Base-by-base conservation (phyloP, 2,888 invertebrate genomes). In the Bimastos eiseni region DNA sequence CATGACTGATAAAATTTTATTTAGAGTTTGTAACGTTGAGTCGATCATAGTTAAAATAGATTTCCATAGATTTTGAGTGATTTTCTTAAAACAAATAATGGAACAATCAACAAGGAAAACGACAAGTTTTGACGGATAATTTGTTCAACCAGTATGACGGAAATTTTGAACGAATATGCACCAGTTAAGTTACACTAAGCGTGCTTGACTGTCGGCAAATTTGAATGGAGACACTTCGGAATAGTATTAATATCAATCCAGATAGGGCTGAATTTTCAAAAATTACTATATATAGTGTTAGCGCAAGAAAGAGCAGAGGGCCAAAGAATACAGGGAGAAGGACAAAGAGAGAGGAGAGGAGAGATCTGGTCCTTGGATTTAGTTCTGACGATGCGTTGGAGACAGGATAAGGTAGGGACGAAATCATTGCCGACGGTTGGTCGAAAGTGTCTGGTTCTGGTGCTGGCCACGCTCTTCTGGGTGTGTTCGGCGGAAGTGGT, bases 401-500 rank as follows among this genome's bases (percentile, higher is more conserved):
- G 37, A 8, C 17, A 24, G 8, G 8, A 37, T 34, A 37, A 24
- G 86, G 34, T 24, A 86, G 2, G 34, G 86, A 36, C 86, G 86
- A 86, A 17, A 36, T 21, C 86, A 21, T 34, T 34, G 36, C 37
- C 36, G 6, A 86, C 4, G 37, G 86, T 5, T 15, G 86, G 33
- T 34, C 86, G 86, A 19, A 36, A 37, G 34, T 86, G 34, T 34
- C 36, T 86, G 34, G n/a, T 86, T 37, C 86, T 90, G 36, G 34
- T 90, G 90, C 37, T 90, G 84, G 41, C 83, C 38, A 37, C 86
- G 90, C 21, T 90, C 21, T 37, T 38, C 37, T 24, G 24, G n/a
- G 84, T 41, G n/a, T 83, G 41, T 38, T 41, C 21, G 34, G 49
- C 90, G 33, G 91, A 91, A 55, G 37, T 90, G 44, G 34, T 90